phyloP scores from a whole-genome alignment of 1,140 invertebrate species.

The Zophobas morio region DNA sequence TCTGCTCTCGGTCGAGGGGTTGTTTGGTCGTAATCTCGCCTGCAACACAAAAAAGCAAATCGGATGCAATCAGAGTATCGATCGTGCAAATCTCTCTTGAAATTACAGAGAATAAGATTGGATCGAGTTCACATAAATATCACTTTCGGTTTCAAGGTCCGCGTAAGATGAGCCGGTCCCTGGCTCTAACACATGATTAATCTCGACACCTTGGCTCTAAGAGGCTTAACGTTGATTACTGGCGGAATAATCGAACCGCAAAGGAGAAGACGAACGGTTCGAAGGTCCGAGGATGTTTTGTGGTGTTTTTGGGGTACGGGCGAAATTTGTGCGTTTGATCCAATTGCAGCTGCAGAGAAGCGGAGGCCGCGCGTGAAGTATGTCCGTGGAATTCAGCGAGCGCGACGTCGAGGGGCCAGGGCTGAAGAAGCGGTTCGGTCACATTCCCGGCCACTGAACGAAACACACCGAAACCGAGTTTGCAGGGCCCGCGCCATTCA shows the following conservation, averaged over 20 bases:
- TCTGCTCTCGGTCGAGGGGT: constrained; percentile 87
- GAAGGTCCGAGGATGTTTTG: too few relatives aligned
- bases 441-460: constrained; percentile 56
- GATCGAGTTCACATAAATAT: constrained; percentile 56
- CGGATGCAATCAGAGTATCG: constrained; percentile 7
- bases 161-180: constrained; percentile 53
- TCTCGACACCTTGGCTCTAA: constrained; percentile 55
- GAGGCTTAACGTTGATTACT: constrained; percentile 32
- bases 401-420: constrained; percentile 54
- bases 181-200: constrained; percentile 58
- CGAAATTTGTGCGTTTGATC: constrained; percentile 40
- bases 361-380: constrained; percentile 54
- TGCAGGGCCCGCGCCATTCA: constrained; percentile 44
- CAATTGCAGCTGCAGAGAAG: constrained; percentile 33
- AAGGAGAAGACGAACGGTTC: too few relatives aligned
- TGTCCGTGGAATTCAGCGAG: constrained; percentile 53
- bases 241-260: not conserved
- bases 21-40: constrained; percentile 89
- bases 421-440: constrained; percentile 56
- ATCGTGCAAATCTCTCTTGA: constrained; percentile 2
- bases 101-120: constrained; percentile 12
- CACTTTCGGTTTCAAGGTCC: constrained; percentile 55
- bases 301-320: not conserved
- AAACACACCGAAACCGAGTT: constrained; percentile 49
- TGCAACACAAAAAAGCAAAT: constrained; percentile 67